Percentiles rank a stretch among this genome's conserved stretches.
phyloP scores from a whole-genome alignment of 2,888 invertebrate species.

The Anorthoa munda region DNA sequence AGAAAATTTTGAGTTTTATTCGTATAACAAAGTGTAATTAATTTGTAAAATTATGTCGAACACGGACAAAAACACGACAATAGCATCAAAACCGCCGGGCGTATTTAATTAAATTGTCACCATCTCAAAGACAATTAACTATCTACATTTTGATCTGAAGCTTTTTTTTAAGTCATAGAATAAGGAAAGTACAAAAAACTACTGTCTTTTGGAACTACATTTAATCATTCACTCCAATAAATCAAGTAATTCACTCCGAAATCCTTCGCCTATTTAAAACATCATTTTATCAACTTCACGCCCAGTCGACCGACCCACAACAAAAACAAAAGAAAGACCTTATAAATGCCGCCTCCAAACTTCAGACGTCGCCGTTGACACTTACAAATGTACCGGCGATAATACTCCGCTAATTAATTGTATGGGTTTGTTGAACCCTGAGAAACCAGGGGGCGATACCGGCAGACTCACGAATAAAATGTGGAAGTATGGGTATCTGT shows the following conservation, averaged over 20 bases:
- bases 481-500: not conserved
- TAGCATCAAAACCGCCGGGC: too few relatives aligned
- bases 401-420: slow-evolving; percentile 78
- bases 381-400: slow-evolving; percentile 68
- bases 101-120: too few relatives aligned
- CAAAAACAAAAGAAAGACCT: slow-evolving; percentile 13
- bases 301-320: not conserved
- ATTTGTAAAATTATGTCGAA: too few relatives aligned
- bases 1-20: too few relatives aligned
- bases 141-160: too few relatives aligned
- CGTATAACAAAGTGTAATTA: too few relatives aligned
- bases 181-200: too few relatives aligned
- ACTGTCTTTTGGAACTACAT: too few relatives aligned
- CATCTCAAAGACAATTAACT: too few relatives aligned
- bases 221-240: not conserved
- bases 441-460: slow-evolving; percentile 34
- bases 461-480: slow-evolving; percentile 9
- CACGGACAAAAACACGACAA: too few relatives aligned
- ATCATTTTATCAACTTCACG: slow-evolving; percentile 3
- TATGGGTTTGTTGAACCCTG: slow-evolving; percentile 74
- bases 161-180: too few relatives aligned
- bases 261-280: not conserved
- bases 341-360: slow-evolving; percentile 67
- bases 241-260: not conserved
- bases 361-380: slow-evolving; percentile 35